Evolutionary conservation across 2,888 invertebrate genomes (phyloP).

Genomic region (Lasioglossum calceatum): DNA sequence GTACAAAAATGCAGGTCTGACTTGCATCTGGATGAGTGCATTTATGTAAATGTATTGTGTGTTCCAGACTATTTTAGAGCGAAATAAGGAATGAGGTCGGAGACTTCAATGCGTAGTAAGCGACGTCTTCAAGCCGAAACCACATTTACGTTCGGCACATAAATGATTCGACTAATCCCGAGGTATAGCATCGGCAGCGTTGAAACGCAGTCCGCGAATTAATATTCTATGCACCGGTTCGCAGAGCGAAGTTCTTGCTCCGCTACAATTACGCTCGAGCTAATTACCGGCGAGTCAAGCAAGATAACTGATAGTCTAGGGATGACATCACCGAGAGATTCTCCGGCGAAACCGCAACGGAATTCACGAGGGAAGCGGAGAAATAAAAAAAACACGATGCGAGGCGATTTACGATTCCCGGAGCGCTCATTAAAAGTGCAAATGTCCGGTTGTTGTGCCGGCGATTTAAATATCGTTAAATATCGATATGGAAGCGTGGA

Average conservation of each 20-base stretch:
- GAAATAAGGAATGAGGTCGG: neutral
- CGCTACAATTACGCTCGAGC: conserved; percentile 23
- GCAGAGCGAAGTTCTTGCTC: neutral
- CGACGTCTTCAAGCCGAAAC: neutral
- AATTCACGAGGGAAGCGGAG: neutral
- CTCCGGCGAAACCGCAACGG: neutral
- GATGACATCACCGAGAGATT: neutral
- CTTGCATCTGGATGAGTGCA: neutral
- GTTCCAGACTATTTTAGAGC: neutral
- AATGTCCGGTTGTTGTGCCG: conserved; percentile 10
- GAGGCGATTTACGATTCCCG: conserved; percentile 21
- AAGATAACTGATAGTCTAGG: neutral
- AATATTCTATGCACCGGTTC: neutral
- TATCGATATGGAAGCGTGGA: conserved; percentile 10
- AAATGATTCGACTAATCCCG: neutral
- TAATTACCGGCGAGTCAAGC: conserved; percentile 32
- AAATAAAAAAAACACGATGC: neutral
- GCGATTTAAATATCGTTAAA: conserved; percentile 20
- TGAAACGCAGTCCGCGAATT: neutral
- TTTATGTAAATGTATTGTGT: neutral
- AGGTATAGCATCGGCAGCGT: neutral
- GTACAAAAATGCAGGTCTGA: neutral
- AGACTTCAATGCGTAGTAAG: neutral
- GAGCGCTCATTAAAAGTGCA: conserved; percentile 3
- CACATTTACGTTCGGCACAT: neutral